These are phyloP conservation scores for Forpus xanthops DNA, from an alignment of 2,797 vertebrate species.

Conservation along the genomic window DNA sequence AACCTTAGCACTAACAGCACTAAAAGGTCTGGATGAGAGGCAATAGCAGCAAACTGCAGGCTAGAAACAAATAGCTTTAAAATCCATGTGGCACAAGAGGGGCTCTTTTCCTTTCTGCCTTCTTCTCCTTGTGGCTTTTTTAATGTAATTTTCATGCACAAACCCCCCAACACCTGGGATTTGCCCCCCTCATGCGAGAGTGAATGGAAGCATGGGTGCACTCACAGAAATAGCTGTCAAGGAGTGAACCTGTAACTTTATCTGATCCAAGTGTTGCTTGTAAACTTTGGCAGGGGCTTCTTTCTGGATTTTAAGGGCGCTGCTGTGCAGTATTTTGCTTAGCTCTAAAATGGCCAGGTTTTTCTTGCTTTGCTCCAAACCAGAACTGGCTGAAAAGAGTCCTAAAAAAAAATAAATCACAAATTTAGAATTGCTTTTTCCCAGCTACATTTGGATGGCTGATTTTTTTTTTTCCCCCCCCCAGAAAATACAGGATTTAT, in stretches of 20 bases:
- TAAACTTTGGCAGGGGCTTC: neutral
- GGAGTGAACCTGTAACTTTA: neutral
- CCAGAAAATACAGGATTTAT: neutral
- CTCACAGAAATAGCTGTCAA: neutral
- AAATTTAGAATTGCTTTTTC: neutral
- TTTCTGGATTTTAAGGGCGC: neutral
- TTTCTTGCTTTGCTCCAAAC: neutral
- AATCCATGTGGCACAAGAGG: neutral
- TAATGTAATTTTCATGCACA: neutral
- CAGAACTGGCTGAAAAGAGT: neutral
- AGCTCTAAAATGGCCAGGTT: neutral
- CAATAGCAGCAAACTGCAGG: neutral
- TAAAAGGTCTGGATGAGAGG: neutral
- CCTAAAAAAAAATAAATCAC: constrained; percentile 7
- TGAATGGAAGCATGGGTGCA: accelerated
- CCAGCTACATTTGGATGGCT: neutral
- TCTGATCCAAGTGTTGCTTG: neutral
- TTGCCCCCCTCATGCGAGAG: neutral
- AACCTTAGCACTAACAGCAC: neutral
- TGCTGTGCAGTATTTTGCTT: neutral
- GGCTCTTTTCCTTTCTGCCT: neutral
- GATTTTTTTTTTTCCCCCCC: neutral
- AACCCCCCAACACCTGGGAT: neutral
- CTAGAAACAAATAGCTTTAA: constrained; percentile 15
- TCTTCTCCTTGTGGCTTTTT: neutral